phyloP scores from a whole-genome alignment of 2,888 invertebrate genomes.

The Perdita meconis region DNA sequence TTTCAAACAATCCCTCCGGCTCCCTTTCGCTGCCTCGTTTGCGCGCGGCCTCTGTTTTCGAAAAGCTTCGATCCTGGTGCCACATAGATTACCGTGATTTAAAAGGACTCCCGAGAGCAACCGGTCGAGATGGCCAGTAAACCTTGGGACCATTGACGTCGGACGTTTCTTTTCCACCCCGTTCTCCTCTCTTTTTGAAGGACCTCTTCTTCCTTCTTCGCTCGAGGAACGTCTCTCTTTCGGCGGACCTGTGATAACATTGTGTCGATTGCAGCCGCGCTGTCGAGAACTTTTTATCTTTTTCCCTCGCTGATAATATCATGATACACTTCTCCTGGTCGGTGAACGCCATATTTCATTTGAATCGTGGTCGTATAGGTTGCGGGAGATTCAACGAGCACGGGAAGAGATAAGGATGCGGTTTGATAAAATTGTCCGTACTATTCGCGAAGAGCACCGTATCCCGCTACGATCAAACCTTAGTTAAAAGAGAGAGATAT shows the following conservation, averaged over 20 bases:
- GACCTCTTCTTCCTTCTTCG: background rate
- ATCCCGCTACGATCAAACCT: background rate
- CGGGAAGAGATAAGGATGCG: constrained; percentile 26
- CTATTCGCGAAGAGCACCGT: background rate
- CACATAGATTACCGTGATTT: constrained; percentile 70
- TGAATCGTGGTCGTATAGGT: constrained; percentile 21
- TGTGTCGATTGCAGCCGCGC: constrained; percentile 34
- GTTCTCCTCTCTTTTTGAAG: constrained; percentile 48
- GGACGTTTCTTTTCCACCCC: constrained; percentile 64
- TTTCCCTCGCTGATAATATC: constrained; percentile 39
- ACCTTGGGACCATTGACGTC: constrained; percentile 73
- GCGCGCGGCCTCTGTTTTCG: constrained; percentile 60
- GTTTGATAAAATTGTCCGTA: constrained; percentile 44
- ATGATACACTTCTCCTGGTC: constrained; percentile 30
- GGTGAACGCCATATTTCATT: constrained; percentile 47
- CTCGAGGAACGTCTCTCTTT: constrained; percentile 41
- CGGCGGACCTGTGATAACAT: constrained; percentile 45
- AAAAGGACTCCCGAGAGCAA: constrained; percentile 72
- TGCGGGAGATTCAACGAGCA: constrained; percentile 27
- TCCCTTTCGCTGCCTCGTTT: background rate
- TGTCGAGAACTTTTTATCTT: constrained; percentile 1
- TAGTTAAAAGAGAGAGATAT: background rate
- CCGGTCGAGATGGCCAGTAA: constrained; percentile 73
- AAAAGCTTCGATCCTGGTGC: constrained; percentile 69
- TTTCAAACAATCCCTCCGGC: constrained; percentile 17